Base-by-base conservation (phyloP, 2,797 vertebrate genomes). In the Bovichtus diacanthus region DNA sequence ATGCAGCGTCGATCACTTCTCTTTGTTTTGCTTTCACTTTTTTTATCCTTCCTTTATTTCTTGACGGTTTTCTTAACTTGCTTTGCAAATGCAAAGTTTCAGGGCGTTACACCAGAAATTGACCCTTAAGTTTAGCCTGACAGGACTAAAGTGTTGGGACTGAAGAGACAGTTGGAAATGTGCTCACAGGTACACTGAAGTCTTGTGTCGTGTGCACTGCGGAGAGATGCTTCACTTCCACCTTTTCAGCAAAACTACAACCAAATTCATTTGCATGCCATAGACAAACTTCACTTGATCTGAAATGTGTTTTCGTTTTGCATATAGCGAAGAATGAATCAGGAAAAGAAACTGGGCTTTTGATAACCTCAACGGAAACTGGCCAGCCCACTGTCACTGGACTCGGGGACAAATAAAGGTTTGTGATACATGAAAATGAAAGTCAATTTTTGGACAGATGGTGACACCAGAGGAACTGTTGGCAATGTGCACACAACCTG, bases 191-290 rank as follows among this genome's bases (percentile, higher is more conserved):
- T 55, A 31, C 23, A 60, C 27, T 39, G 36, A 59, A 21, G 36
- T 47, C 46, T 29, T 47, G 21, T 18, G 43, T 51, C 63, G 31
- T 29, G 29, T 59, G 23, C 27, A 15, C 27, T 36, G 44, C 44
- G 6, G 23, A 46, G 39, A 18, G 16, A 25, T 27, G 56, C 25
- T 56, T 61, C 16, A 41, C 12, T 69, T 68, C 18, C 46, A n/a
- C n/a, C 63, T 55, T 18, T 70, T 58, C 18, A 51, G 44, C 16
- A 46, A 66, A 62, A 53, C 6, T n/a, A 18, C 34, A 76, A 46
- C 43, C 44, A 59, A 72, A 54, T 59, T 9, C 19, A 78, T 64
- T 70, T 79, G 47, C 71, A 80, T 80, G 41, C 67, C 23, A 34
- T 16, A 39, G 27, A 78, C 31, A 36, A 68, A 76, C 71, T 39